A percentile compares a stretch with the other conserved stretches of the same genome.
Conservation (phyloP, 1,140 invertebrate genomes). For the Lepidurus couesii region DNA sequence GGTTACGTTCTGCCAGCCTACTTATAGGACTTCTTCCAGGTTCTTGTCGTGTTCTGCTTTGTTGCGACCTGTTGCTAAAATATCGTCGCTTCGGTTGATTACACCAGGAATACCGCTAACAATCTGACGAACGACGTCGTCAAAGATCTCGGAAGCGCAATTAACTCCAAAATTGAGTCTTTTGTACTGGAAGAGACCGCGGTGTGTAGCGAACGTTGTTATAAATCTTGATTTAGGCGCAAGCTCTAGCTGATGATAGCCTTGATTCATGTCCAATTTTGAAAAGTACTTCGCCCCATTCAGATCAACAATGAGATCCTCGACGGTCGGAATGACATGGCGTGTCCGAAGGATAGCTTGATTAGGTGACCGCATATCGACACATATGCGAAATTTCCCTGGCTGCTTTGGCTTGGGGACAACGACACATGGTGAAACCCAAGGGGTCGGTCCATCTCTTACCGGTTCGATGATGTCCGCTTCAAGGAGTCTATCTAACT, state of each 20-base stretch:
- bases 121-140: conserved; percentile 26
- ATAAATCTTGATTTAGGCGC: conserved; percentile 25
- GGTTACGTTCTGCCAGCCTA: conserved; percentile 35
- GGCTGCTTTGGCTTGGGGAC: conserved; percentile 31
- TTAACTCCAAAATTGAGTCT: conserved; percentile 33
- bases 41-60: conserved; percentile 38
- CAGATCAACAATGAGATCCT: conserved; percentile 29
- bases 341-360: conserved; percentile 27
- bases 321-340: conserved; percentile 28
- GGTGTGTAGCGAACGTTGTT: conserved; percentile 26
- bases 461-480: conserved; percentile 28
- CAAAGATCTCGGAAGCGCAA: conserved; percentile 35
- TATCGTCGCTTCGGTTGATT: conserved; percentile 37
- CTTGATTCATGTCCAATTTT: conserved; percentile 33
- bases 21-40: conserved; percentile 37
- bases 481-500: background rate
- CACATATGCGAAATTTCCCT: conserved; percentile 30
- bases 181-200: conserved; percentile 32
- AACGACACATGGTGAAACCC: conserved; percentile 29
- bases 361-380: conserved; percentile 29
- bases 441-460: conserved; percentile 27
- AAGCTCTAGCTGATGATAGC: conserved; percentile 32
- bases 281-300: conserved; percentile 30
- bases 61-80: conserved; percentile 43
- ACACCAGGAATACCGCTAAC: conserved; percentile 32